A percentile compares a stretch with the other conserved stretches of the same genome.
These are phyloP conservation scores for Lepidochrysops patricia DNA, from an alignment of 2,888 invertebrate genomes.

Conservation along the genomic window DNA sequence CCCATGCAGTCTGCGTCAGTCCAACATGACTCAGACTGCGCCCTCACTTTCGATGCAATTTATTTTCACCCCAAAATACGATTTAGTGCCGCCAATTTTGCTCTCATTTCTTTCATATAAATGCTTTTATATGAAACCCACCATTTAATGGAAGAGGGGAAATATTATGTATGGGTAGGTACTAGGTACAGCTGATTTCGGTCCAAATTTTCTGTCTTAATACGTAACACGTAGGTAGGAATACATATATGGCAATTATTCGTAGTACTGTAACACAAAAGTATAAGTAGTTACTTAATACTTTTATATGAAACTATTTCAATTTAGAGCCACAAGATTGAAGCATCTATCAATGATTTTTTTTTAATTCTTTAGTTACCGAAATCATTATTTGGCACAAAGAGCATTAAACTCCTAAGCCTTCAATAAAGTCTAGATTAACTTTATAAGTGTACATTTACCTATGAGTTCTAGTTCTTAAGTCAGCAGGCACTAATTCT, in stretches of 20 bases:
- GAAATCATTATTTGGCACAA: background rate
- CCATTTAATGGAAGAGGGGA: background rate
- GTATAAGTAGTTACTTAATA: no score
- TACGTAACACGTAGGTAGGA: no score
- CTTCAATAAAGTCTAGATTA: background rate
- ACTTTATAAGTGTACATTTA: background rate
- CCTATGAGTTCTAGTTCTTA: background rate
- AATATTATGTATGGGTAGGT: no score
- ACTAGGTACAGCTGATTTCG: no score
- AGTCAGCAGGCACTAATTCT: conserved; percentile 10
- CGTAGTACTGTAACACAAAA: no score
- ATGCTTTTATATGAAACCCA: background rate
- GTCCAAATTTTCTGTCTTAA: no score
- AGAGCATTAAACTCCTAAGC: background rate
- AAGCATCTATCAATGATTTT: background rate
- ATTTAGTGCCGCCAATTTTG: background rate
- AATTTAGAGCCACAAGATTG: background rate
- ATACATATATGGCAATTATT: no score
- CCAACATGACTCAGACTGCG: conserved; percentile 26
- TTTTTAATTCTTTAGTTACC: background rate
- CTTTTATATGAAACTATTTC: no score
- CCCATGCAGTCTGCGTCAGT: conserved; percentile 26
- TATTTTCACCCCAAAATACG: conserved; percentile 1
- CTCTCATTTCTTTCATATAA: background rate
- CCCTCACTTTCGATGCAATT: conserved; percentile 19